phyloP scores from a whole-genome alignment of 2,797 vertebrate species.

The Cichlasoma orientale region DNA sequence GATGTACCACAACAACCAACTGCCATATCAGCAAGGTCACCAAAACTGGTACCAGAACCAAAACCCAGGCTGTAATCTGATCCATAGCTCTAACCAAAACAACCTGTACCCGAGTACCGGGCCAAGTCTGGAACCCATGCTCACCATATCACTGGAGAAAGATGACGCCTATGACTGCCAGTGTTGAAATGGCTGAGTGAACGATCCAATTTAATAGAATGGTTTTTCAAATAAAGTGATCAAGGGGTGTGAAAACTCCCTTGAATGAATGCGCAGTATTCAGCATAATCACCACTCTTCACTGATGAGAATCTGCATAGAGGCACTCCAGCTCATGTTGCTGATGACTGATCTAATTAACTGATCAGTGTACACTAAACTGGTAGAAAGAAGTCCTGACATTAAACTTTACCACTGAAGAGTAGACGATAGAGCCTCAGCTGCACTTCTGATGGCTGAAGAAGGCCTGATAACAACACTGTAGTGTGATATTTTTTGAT shows the following conservation, averaged over 20 bases:
- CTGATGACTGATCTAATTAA: slow-evolving; percentile 24
- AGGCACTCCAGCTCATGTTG: slow-evolving; percentile 26
- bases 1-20: slow-evolving; percentile 90
- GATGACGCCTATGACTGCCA: slow-evolving; percentile 82
- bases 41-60: slow-evolving; percentile 65
- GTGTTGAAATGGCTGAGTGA: slow-evolving; percentile 82
- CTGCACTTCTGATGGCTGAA: slow-evolving; percentile 17
- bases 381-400: slow-evolving; percentile 10
- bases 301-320: slow-evolving; percentile 28
- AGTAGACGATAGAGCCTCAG: slow-evolving; percentile 13
- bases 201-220: slow-evolving; percentile 10
- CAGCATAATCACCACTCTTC: slow-evolving; percentile 13
- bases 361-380: slow-evolving; percentile 33
- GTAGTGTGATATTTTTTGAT: slow-evolving; percentile 11
- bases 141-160: slow-evolving; percentile 96
- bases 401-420: slow-evolving; percentile 4
- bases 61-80: slow-evolving; percentile 64
- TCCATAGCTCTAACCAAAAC: slow-evolving; percentile 78
- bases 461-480: background rate
- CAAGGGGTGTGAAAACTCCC: slow-evolving; percentile 10
- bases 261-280: slow-evolving; percentile 9
- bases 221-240: slow-evolving; percentile 18
- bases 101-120: slow-evolving; percentile 87
- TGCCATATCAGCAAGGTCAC: slow-evolving; percentile 44
- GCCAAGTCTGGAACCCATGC: slow-evolving; percentile 88